Evolutionary conservation across 2,797 vertebrate species (phyloP).

Genomic region (Lepilemur ruficaudatus): DNA sequence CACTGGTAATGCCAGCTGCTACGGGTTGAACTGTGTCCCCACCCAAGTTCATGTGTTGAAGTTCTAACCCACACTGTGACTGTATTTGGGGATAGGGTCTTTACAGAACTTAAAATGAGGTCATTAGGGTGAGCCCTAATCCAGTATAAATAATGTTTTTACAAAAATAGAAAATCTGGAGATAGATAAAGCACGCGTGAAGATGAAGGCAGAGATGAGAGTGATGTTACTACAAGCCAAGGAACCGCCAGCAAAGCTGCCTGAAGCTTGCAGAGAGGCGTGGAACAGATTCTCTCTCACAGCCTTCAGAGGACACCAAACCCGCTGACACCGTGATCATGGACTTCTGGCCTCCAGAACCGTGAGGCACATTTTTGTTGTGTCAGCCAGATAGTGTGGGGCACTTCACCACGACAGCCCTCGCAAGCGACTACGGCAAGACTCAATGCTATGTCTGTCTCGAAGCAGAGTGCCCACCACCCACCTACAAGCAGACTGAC

Average conservation of each 20-base stretch:
- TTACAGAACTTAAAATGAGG: neutral
- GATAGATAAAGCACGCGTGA: neutral
- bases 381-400: neutral
- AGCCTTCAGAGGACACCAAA: neutral
- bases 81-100: neutral
- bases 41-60: neutral
- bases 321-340: neutral
- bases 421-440: too few relatives aligned
- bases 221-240: rapidly evolving
- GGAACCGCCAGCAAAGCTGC: too few relatives aligned
- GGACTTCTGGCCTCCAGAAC: neutral
- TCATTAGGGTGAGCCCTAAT: neutral
- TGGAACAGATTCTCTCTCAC: neutral
- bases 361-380: neutral
- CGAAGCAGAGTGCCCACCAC: neutral
- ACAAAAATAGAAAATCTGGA: neutral
- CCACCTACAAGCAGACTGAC: neutral
- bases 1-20: neutral
- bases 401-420: neutral
- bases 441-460: neutral
- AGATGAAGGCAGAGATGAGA: neutral
- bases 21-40: neutral
- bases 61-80: neutral
- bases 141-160: neutral
- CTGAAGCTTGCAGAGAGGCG: neutral